Percentiles rank a stretch among this genome's conserved stretches.
Conservation (phyloP, 2,113 vertebrate species). For the Callipepla squamata region DNA sequence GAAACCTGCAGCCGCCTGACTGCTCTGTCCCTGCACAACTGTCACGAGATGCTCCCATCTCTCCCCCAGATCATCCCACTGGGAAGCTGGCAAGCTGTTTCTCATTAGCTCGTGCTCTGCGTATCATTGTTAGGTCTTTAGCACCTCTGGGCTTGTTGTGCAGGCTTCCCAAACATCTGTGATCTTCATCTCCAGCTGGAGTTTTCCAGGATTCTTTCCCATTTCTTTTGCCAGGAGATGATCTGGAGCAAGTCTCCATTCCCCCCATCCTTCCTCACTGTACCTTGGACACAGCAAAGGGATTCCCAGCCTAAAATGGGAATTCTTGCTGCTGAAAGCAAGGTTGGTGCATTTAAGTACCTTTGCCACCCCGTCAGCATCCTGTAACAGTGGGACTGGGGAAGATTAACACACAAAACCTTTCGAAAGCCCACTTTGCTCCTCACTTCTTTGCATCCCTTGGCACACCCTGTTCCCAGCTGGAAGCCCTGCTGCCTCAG, state of each 20-base stretch:
- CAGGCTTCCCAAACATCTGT: not conserved
- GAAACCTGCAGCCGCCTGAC: not conserved
- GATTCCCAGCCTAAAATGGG: not conserved
- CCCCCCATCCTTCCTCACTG: rapidly evolving
- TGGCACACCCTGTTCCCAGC: not conserved
- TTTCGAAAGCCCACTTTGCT: not conserved
- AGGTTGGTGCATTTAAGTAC: rapidly evolving
- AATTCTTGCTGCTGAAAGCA: not conserved
- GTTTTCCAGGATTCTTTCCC: not conserved
- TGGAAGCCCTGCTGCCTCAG: not conserved
- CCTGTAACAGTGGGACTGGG: not conserved
- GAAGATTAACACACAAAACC: rapidly evolving
- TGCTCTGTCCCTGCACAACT: not conserved
- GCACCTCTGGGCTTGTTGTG: rapidly evolving
- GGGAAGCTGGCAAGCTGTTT: not conserved
- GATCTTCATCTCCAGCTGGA: not conserved
- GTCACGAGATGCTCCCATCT: not conserved
- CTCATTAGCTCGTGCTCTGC: not conserved
- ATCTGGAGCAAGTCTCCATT: not conserved
- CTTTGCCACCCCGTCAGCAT: not conserved
- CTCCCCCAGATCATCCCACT: not conserved
- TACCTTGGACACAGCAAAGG: not conserved
- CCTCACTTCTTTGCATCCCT: not conserved
- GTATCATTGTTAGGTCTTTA: not conserved
- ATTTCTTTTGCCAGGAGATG: not conserved